Conservation (phyloP, 2,113 vertebrate species). For the Orycteropus afer region DNA sequence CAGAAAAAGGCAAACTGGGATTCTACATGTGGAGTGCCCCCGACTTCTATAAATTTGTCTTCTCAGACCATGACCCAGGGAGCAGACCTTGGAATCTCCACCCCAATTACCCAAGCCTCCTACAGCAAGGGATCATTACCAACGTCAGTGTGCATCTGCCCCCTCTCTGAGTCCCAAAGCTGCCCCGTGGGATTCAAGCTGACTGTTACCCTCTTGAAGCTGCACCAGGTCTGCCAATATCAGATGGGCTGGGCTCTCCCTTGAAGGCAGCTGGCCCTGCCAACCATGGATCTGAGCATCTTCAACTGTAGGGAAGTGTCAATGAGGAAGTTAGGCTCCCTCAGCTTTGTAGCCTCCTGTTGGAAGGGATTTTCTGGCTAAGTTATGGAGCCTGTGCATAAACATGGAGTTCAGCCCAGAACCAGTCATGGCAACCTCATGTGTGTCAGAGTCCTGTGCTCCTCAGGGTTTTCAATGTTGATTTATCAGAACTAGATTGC, state of each 20-base stretch:
- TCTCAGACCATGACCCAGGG: too few relatives aligned
- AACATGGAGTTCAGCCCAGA: not conserved
- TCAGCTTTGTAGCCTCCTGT: not conserved
- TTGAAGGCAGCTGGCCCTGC: not conserved
- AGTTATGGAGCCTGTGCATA: not conserved
- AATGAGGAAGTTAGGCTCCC: not conserved
- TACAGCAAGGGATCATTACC: not conserved
- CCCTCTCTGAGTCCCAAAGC: not conserved
- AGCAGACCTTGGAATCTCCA: not conserved
- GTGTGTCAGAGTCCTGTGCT: not conserved
- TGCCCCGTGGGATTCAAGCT: not conserved
- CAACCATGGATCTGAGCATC: not conserved
- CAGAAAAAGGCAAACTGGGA: not conserved
- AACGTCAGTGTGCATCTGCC: rapidly evolving
- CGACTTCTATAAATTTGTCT: not conserved
- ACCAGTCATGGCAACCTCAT: not conserved
- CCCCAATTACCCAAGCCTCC: not conserved
- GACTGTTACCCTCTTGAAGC: not conserved
- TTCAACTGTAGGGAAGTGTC: not conserved
- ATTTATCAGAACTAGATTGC: not conserved
- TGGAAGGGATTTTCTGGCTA: not conserved
- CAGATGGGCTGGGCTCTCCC: not conserved
- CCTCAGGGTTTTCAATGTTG: not conserved
- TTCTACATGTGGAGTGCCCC: too few relatives aligned
- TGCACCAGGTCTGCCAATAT: too few relatives aligned